Percentiles rank a stretch among this genome's conserved stretches.
Evolutionary conservation across 2,888 invertebrate genomes (phyloP).

Genomic region (Hirtodrosophila histrioides): DNA sequence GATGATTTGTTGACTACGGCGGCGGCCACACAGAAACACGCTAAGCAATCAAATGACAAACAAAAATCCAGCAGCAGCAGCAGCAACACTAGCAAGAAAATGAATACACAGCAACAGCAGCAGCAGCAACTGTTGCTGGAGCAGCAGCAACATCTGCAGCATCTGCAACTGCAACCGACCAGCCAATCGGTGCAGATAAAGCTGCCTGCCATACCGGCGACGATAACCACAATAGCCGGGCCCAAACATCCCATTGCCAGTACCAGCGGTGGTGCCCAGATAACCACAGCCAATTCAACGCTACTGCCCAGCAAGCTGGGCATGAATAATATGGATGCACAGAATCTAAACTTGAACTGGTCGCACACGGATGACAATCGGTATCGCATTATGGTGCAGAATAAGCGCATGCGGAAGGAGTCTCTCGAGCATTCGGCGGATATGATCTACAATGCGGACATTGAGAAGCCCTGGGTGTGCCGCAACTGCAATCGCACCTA

Average conservation of each 20-base stretch:
- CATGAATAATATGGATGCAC: slow-evolving; percentile 47
- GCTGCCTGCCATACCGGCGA: slow-evolving; percentile 79
- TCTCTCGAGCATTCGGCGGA: slow-evolving; percentile 84
- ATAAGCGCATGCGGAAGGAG: slow-evolving; percentile 84
- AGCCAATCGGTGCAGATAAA: slow-evolving; percentile 80
- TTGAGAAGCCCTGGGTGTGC: slow-evolving; percentile 86
- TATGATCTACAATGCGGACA: slow-evolving; percentile 84
- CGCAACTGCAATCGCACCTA: slow-evolving; percentile 90
- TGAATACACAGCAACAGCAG: slow-evolving; percentile 54
- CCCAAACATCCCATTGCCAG: slow-evolving; percentile 72
- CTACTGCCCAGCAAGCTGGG: slow-evolving; percentile 58
- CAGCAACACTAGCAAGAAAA: slow-evolving; percentile 56
- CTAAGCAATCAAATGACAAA: slow-evolving; percentile 69
- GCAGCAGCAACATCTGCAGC: slow-evolving; percentile 80
- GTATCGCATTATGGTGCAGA: slow-evolving; percentile 83
- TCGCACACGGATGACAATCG: slow-evolving; percentile 82
- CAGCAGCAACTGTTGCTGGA: slow-evolving; percentile 75
- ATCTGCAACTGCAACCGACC: slow-evolving; percentile 78
- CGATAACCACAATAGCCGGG: slow-evolving; percentile 70
- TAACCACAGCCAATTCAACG: slow-evolving; percentile 59
- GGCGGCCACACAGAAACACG: slow-evolving; percentile 78
- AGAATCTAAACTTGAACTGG: slow-evolving; percentile 68
- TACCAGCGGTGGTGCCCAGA: slow-evolving; percentile 45
- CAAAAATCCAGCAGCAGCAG: slow-evolving; percentile 63
- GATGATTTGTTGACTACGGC: slow-evolving; percentile 80